Conservation (phyloP, 2,888 invertebrate species). For the Pandemis cinnamomeana region DNA sequence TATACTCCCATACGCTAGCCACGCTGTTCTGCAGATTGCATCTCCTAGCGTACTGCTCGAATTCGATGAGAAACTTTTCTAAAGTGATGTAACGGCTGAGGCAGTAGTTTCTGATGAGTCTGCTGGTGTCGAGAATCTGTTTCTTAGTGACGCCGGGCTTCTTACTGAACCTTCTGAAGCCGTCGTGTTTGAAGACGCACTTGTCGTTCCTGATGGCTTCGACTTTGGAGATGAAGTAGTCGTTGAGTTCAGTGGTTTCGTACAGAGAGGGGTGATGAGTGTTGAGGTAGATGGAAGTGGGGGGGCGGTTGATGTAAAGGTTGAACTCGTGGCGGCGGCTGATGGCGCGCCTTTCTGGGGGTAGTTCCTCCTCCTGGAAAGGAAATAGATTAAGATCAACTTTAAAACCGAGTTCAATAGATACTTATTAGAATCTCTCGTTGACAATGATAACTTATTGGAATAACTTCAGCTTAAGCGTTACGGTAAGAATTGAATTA, state of each 20-base stretch:
- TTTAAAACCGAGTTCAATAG: neutral
- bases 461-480: no score
- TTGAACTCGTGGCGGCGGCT: conserved; percentile 64
- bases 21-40: conserved; percentile 55
- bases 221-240: conserved; percentile 48
- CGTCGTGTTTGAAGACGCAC: conserved; percentile 55
- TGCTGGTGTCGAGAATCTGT: conserved; percentile 60
- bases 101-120: conserved; percentile 62
- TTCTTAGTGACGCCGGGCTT: conserved; percentile 51
- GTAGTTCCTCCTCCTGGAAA: conserved; percentile 60
- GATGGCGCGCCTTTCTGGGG: conserved; percentile 53
- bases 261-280: conserved; percentile 60
- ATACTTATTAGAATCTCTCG: no score
- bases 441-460: no score
- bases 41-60: conserved; percentile 54
- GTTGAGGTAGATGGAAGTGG: conserved; percentile 54
- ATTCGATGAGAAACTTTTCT: conserved; percentile 55
- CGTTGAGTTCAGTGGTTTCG: conserved; percentile 46
- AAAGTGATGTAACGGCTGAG: conserved; percentile 52
- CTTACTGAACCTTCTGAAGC: conserved; percentile 51
- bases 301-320: conserved; percentile 58
- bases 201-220: conserved; percentile 50
- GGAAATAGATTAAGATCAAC: neutral
- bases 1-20: conserved; percentile 56
- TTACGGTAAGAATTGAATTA: no score